phyloP scores from a whole-genome alignment of 2,888 invertebrate genomes.

The Cryptocephalus primarius region DNA sequence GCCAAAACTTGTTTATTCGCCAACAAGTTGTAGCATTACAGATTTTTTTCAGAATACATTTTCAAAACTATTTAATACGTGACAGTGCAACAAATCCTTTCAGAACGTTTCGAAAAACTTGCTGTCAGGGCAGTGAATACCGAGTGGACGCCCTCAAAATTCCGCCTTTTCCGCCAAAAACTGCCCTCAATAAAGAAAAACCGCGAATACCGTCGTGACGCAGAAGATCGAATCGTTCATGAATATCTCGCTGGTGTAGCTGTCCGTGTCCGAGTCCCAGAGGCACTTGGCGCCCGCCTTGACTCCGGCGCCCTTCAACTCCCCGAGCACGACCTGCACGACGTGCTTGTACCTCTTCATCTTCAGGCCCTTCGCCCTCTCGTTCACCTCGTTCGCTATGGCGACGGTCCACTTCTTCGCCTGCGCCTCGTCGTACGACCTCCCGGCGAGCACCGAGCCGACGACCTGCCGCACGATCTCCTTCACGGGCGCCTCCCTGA shows the following conservation, averaged over 20 bases:
- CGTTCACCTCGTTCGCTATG: slow-evolving; percentile 52
- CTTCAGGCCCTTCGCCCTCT: slow-evolving; percentile 45
- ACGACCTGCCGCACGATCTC: slow-evolving; percentile 58
- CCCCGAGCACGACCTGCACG: slow-evolving; percentile 77
- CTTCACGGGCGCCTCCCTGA: slow-evolving; percentile 51
- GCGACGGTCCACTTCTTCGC: slow-evolving; percentile 52
- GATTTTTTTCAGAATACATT: too few species aligned
- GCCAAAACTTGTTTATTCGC: too few species aligned
- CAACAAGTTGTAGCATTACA: too few species aligned
- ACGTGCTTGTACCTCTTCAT: slow-evolving; percentile 77
- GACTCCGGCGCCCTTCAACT: slow-evolving; percentile 83
- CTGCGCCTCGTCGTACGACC: slow-evolving; percentile 49
- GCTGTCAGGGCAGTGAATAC: too few species aligned
- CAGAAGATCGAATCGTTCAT: slow-evolving; percentile 75
- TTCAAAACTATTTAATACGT: too few species aligned
- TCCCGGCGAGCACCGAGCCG: slow-evolving; percentile 53
- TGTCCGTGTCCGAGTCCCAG: slow-evolving; percentile 93
- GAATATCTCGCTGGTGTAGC: slow-evolving; percentile 70
- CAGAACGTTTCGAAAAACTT: too few species aligned
- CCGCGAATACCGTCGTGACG: slow-evolving; percentile 73
- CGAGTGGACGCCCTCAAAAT: too few species aligned
- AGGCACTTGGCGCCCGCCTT: slow-evolving; percentile 78
- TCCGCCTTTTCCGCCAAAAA: too few species aligned
- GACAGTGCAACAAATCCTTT: too few species aligned
- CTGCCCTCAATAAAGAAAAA: slow-evolving; percentile 59